A percentile compares a stretch with the other conserved stretches of the same genome.
phyloP scores from a whole-genome alignment of 2,797 vertebrate genomes.

The Argentina silus region DNA sequence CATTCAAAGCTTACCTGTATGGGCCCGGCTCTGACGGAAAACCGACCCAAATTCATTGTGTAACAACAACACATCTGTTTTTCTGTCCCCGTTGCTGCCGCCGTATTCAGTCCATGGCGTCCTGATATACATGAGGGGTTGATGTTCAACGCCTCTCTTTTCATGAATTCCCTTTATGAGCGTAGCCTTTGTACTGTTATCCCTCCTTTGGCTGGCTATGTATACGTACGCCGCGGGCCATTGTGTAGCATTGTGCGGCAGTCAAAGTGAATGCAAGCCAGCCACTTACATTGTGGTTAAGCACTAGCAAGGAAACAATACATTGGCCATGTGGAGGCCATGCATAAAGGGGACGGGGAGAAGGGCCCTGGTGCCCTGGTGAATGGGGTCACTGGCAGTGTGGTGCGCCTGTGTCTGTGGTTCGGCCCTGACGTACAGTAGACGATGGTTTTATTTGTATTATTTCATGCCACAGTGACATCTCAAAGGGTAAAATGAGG shows the following conservation, averaged over 20 bases:
- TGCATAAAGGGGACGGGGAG: neutral
- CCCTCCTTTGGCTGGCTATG: slow-evolving; percentile 52
- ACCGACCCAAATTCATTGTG: slow-evolving; percentile 18
- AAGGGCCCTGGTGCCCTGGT: neutral
- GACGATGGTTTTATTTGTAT: slow-evolving; percentile 53
- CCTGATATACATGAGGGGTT: slow-evolving; percentile 38
- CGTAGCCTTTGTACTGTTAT: slow-evolving; percentile 47
- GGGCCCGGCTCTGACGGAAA: slow-evolving; percentile 21
- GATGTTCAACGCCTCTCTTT: slow-evolving; percentile 45
- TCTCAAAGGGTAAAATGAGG: slow-evolving; percentile 54
- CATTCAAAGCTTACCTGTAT: slow-evolving; percentile 26
- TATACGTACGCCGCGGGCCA: slow-evolving; percentile 29
- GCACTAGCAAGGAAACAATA: slow-evolving; percentile 42
- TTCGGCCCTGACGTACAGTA: slow-evolving; percentile 32
- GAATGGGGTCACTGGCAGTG: slow-evolving; percentile 33
- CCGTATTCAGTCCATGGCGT: slow-evolving; percentile 29
- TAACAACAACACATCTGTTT: slow-evolving; percentile 37
- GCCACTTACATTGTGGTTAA: slow-evolving; percentile 27
- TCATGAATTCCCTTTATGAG: slow-evolving; percentile 44
- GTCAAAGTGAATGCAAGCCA: slow-evolving; percentile 53
- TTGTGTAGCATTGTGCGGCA: slow-evolving; percentile 38
- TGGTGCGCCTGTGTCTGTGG: slow-evolving; percentile 10
- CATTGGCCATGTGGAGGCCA: neutral
- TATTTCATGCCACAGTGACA: slow-evolving; percentile 54
- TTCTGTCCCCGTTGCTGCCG: neutral